phyloP scores from a whole-genome alignment of 2,888 invertebrate species.

The Chydorus sphaericus region DNA sequence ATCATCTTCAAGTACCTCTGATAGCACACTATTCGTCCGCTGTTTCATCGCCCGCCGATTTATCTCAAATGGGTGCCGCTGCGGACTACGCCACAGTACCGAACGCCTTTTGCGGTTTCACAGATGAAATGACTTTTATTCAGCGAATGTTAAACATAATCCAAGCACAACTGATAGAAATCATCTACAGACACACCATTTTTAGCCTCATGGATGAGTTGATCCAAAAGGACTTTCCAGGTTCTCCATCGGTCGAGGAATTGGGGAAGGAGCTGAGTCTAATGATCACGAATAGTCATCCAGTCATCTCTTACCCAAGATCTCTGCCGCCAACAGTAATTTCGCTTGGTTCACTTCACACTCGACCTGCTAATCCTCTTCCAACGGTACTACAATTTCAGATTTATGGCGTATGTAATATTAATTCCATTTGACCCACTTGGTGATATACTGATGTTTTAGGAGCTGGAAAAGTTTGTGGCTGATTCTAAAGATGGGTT shows the following conservation, averaged over 20 bases:
- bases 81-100: background rate
- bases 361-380: slow-evolving; percentile 20
- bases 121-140: background rate
- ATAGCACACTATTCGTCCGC: background rate
- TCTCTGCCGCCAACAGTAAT: background rate
- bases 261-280: background rate
- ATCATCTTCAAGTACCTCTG: background rate
- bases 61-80: background rate
- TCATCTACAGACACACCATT: too few species aligned
- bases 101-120: background rate
- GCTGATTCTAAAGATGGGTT: slow-evolving; percentile 34
- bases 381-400: too few species aligned
- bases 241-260: background rate
- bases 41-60: background rate
- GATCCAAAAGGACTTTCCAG: background rate
- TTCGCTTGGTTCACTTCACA: background rate
- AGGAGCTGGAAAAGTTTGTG: slow-evolving; percentile 44
- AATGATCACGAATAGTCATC: background rate
- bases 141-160: background rate
- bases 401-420: too few species aligned
- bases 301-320: background rate
- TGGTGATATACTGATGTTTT: too few species aligned
- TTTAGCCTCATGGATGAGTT: background rate
- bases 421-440: too few species aligned
- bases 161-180: too few species aligned